phyloP scores from a whole-genome alignment of 1,140 invertebrate species.

The Drosophila bocki region DNA sequence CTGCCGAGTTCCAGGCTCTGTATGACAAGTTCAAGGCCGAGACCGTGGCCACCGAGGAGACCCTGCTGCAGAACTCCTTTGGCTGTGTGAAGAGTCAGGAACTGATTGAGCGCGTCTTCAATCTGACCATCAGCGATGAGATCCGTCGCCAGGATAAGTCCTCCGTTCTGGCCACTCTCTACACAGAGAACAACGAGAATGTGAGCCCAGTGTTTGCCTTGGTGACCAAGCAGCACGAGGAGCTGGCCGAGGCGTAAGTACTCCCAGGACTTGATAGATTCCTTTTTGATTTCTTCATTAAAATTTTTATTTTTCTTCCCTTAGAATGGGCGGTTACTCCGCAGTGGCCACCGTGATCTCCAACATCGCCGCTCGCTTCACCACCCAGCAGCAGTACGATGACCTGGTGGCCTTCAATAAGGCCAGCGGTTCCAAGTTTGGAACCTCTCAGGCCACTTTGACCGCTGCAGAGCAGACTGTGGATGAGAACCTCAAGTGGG shows the following conservation, averaged over 20 bases:
- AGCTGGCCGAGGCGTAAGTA: constrained; percentile 86
- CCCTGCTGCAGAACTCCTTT: constrained; percentile 87
- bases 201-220: constrained; percentile 85
- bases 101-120: constrained; percentile 81
- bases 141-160: constrained; percentile 85
- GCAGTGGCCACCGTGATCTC: constrained; percentile 85
- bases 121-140: constrained; percentile 67
- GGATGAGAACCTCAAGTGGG: constrained; percentile 62
- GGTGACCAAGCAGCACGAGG: constrained; percentile 76
- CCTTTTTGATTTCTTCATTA: background rate
- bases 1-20: constrained; percentile 86
- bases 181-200: constrained; percentile 84
- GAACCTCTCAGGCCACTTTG: constrained; percentile 55
- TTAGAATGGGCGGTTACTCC: constrained; percentile 81
- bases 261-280: too few relatives aligned
- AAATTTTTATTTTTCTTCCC: constrained; percentile 19
- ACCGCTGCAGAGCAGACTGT: constrained; percentile 53
- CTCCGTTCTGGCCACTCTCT: constrained; percentile 83
- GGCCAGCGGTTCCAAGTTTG: constrained; percentile 52
- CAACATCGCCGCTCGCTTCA: constrained; percentile 85
- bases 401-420: constrained; percentile 65
- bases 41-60: constrained; percentile 86
- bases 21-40: constrained; percentile 85
- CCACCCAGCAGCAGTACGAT: constrained; percentile 83
- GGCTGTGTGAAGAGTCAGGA: constrained; percentile 86